Percentiles rank a stretch among this genome's conserved stretches.
phyloP scores from a whole-genome alignment of 2,888 invertebrate genomes.

The Orgyia antiqua region DNA sequence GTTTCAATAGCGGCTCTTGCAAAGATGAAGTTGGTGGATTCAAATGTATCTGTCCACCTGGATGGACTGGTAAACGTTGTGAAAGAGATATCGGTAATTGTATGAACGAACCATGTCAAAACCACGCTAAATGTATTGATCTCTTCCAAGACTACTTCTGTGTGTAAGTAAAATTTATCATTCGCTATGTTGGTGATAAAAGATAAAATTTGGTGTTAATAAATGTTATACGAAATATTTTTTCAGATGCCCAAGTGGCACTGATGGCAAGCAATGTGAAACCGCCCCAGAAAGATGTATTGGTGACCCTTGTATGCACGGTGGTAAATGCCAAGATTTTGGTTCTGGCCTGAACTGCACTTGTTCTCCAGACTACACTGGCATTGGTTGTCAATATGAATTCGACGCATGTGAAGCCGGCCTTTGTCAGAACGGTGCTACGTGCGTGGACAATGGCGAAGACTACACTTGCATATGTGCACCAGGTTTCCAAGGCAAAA shows the following conservation, averaged over 20 bases:
- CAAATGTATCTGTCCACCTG: constrained; percentile 88
- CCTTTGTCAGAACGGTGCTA: constrained; percentile 95
- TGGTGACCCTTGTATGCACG: constrained; percentile 96
- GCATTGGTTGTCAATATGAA: constrained; percentile 95
- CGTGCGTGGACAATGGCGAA: constrained; percentile 90
- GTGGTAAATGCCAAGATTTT: constrained; percentile 96
- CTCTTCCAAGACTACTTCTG: constrained; percentile 95
- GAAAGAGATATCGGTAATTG: constrained; percentile 94
- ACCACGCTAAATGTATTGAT: constrained; percentile 94
- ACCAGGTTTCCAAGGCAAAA: constrained; percentile 87
- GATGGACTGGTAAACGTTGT: constrained; percentile 92
- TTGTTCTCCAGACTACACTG: constrained; percentile 90
- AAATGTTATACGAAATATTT: too few species aligned
- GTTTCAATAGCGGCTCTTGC: constrained; percentile 93
- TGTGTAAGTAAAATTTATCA: constrained; percentile 81
- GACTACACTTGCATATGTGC: constrained; percentile 93
- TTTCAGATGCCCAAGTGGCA: constrained; percentile 92
- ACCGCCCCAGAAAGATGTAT: constrained; percentile 97
- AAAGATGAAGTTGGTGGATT: constrained; percentile 91
- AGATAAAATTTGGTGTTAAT: too few species aligned
- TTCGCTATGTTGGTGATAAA: too few species aligned
- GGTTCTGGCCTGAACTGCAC: constrained; percentile 97
- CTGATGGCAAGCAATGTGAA: constrained; percentile 97
- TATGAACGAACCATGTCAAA: constrained; percentile 91
- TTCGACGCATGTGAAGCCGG: constrained; percentile 94